Conservation (phyloP, 2,797 vertebrate genomes). For the Sebastes diaconus region DNA sequence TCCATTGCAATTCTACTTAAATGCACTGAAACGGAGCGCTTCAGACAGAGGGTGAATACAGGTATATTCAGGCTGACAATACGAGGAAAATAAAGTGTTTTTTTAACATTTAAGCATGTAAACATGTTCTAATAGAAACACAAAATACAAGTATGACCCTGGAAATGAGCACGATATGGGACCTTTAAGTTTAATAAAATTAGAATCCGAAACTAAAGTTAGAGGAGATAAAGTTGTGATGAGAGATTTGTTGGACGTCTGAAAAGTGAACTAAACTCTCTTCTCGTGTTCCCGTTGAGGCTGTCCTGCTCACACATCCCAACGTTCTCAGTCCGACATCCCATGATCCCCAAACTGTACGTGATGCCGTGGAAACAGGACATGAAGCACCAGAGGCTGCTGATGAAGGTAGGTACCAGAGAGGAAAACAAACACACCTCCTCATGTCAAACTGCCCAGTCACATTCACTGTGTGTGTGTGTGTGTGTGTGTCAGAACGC, state of each 20-base stretch:
- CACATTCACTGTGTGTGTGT: background rate
- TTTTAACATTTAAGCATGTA: too few relatives aligned
- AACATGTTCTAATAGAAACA: too few relatives aligned
- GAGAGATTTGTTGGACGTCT: background rate
- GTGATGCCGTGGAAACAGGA: constrained; percentile 84
- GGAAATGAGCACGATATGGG: too few relatives aligned
- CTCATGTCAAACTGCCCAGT: background rate
- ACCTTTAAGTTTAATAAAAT: background rate
- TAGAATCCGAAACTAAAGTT: background rate
- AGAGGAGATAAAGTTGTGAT: background rate
- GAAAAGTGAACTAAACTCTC: background rate
- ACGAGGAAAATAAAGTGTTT: too few relatives aligned
- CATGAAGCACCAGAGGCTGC: constrained; percentile 72
- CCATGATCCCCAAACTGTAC: constrained; percentile 75
- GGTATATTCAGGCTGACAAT: accelerated
- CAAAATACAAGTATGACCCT: too few relatives aligned
- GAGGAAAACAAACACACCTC: background rate
- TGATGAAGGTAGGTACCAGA: constrained; percentile 60
- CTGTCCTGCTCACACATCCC: constrained; percentile 48
- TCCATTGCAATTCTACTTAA: too few relatives aligned
- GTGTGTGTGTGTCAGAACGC: constrained; percentile 48
- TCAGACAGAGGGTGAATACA: too few relatives aligned
- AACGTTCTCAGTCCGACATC: constrained; percentile 59
- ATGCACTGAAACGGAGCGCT: too few relatives aligned
- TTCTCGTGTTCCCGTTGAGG: constrained; percentile 1